Base-by-base conservation (phyloP, 2,888 invertebrate genomes). In the Pammene fasciana region DNA sequence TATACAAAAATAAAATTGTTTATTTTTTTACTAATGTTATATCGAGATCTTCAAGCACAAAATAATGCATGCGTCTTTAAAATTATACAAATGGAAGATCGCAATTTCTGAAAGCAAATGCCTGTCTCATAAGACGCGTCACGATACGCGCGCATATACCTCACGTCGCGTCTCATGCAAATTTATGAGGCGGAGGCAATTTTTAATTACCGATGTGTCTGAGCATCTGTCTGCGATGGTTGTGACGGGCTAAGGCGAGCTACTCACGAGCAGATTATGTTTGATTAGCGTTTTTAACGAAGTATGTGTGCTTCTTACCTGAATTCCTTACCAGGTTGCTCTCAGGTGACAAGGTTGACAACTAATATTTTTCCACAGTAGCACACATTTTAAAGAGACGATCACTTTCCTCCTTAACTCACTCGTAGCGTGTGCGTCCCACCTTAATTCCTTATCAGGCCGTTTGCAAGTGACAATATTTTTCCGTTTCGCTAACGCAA, bases 131-230 rank as follows among this genome's bases (percentile, higher is more conserved):
- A 62, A 62, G 62, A 68, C 43, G 50, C 46, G 8, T 36, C 54
- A n/a, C 60, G 48, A 41, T 55, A 48, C 59, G 66, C 59, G 70
- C 68, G 57, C 68, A 54, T 54, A 34, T 54, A 54, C 54, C 26
- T 18, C 67, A 68, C 65, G 71, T 71, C 55, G 68, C 64, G 57
- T 65, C 54, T 60, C 79, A 87, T 87, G 87, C 83, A 87, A 88
- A 88, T 87, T 84, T 80, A 84, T 76, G 83, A 84, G 81, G 80
- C 76, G 83, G 84, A 82, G 82, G 86, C 86, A 88, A 90, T 92
- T 92, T 92, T 92, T 92, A 92, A 92, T 92, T 90, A 90, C 86
- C 79, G 80, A 77, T 80, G 81, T 83, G 89, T 89, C 90, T 90
- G 86, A 87, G 88, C 85, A 84, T 86, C 86, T 85, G 90, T 90